Percentiles rank a stretch among this genome's conserved stretches.
Conservation (phyloP, 1,140 invertebrate genomes). For the Drosophila rhopaloa region DNA sequence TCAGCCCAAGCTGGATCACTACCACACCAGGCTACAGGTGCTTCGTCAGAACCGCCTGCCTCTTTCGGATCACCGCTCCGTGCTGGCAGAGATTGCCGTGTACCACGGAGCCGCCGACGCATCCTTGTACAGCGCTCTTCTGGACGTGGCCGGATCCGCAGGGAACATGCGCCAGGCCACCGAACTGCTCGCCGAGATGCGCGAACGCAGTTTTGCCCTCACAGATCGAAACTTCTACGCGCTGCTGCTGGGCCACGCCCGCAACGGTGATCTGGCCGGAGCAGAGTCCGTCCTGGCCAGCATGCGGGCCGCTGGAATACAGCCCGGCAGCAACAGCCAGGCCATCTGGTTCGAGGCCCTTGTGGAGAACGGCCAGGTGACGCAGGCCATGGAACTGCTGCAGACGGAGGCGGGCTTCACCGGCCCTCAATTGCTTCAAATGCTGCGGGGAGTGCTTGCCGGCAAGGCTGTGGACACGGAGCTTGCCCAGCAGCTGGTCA, state of each 20-base stretch:
- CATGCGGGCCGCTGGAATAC: slow-evolving; percentile 83
- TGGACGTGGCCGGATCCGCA: slow-evolving; percentile 84
- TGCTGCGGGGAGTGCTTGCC: slow-evolving; percentile 45
- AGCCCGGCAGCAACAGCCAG: slow-evolving; percentile 65
- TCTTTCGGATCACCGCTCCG: slow-evolving; percentile 51
- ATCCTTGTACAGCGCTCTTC: slow-evolving; percentile 68
- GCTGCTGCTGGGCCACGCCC: slow-evolving; percentile 85
- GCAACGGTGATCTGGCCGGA: slow-evolving; percentile 81
- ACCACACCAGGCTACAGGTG: slow-evolving; percentile 63
- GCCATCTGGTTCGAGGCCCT: slow-evolving; percentile 86
- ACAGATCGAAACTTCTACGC: slow-evolving; percentile 86
- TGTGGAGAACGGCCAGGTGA: slow-evolving; percentile 84
- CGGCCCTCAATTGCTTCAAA: slow-evolving; percentile 60
- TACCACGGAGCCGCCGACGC: slow-evolving; percentile 44
- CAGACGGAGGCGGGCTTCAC: slow-evolving; percentile 48
- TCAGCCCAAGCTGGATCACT: slow-evolving; percentile 53
- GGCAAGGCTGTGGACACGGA: slow-evolving; percentile 21
- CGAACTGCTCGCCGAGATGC: slow-evolving; percentile 86
- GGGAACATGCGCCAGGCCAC: slow-evolving; percentile 85
- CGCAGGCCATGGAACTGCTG: slow-evolving; percentile 58
- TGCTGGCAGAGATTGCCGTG: slow-evolving; percentile 63
- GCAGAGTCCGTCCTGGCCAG: slow-evolving; percentile 77
- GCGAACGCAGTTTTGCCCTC: slow-evolving; percentile 83
- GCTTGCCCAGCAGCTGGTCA: slow-evolving; percentile 51
- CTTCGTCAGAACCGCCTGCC: slow-evolving; percentile 57